Base-by-base conservation (phyloP, 1,140 invertebrate genomes). In the Octopus bimaculoides region DNA sequence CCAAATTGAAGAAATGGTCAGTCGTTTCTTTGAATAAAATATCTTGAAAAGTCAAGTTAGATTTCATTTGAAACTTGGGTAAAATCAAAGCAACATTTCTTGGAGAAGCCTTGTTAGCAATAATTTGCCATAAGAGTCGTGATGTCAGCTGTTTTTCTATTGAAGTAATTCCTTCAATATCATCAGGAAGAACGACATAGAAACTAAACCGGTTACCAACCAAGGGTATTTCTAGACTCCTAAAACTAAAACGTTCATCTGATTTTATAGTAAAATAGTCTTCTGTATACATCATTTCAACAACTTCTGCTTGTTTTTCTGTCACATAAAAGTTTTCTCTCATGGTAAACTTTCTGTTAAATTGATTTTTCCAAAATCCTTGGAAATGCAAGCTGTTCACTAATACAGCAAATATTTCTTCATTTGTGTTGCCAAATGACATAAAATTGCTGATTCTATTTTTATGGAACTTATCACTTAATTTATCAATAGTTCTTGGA, bases 361-460 rank as follows among this genome's bases (percentile, higher is more conserved):
- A 96, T 74, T 93, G 91, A 54, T 91, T 90, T 79, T 93, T 91
- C 95, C 95, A 96, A 79, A 92, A 91, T 9, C 92, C 94, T 83
- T 93, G 94, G 80, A 96, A 96, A 81, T 95, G 95, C 5, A 95
- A 86, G 0, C 94, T 93, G 83, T 94, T 95, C 8, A 94, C 94
- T 14, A 95, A 86, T 17, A 95, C 92, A 9, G 94, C 87, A n/a
- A 89, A 92, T 0, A 41, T 41, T 41, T 41, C 26, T 41, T 41
- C 26, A 41, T 41, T 41, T 41, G 26, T 0, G 26, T 41, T 41
- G 26, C 26, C 26, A 41, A 41, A 41, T 41, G 26, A 41, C 26
- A 41, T 41, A 41, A 41, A 41, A 41, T 41, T 41, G 26, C 26
- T 41, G 26, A 41, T 41, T 41, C 26, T 41, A 41, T 41, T 41